A percentile compares a stretch with the other conserved stretches of the same genome.
Conservation (phyloP, 2,797 vertebrate genomes). For the Discoglossus pictus region DNA sequence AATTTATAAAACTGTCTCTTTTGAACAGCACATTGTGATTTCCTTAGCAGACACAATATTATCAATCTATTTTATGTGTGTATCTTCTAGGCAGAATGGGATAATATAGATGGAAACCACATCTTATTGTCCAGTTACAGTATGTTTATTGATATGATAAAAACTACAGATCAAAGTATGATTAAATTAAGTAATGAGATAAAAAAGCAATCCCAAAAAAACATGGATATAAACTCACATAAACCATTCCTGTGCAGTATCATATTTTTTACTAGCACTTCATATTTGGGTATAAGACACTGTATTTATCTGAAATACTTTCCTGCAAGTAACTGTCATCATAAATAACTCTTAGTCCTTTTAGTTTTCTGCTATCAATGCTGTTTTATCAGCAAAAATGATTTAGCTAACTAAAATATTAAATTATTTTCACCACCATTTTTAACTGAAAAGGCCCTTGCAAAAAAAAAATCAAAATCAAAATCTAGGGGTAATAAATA, state of each 20-base stretch:
- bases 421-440: slow-evolving; percentile 32
- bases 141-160: slow-evolving; percentile 35
- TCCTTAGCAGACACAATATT: neutral
- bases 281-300: slow-evolving; percentile 30
- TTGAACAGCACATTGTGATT: neutral
- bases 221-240: slow-evolving; percentile 31
- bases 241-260: slow-evolving; percentile 25
- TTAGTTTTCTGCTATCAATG: slow-evolving; percentile 40
- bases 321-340: slow-evolving; percentile 43
- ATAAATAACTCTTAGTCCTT: slow-evolving; percentile 49
- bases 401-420: slow-evolving; percentile 52
- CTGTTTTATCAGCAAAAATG: slow-evolving; percentile 48
- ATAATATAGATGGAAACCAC: slow-evolving; percentile 8
- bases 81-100: neutral
- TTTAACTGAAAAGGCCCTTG: slow-evolving; percentile 40
- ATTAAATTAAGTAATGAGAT: slow-evolving; percentile 12
- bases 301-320: slow-evolving; percentile 50
- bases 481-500: slow-evolving; percentile 42
- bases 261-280: slow-evolving; percentile 38
- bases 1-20: neutral
- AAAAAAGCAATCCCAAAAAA: slow-evolving; percentile 26
- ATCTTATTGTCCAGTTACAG: slow-evolving; percentile 15
- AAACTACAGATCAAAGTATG: slow-evolving; percentile 18
- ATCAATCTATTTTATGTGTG: slow-evolving; percentile 17
- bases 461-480: slow-evolving; percentile 35